Base-by-base conservation (phyloP, 2,888 invertebrate genomes). In the Allacma fusca region DNA sequence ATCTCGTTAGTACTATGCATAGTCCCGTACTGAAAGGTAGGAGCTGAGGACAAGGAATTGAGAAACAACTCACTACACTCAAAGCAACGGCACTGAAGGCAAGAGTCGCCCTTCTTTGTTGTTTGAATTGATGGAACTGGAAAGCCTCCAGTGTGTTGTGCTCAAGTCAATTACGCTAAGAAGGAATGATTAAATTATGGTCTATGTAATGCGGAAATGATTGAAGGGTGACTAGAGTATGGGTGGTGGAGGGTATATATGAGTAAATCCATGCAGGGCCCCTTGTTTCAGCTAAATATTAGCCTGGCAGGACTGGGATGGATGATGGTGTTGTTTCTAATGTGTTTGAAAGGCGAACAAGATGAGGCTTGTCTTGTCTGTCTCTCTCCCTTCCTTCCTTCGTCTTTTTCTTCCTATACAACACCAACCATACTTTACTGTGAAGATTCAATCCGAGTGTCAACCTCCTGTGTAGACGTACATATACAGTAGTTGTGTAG, bases 101-200 rank as follows among this genome's bases (percentile, higher is more conserved):
- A 16, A 16, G 19, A 19, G 50, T 50, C 1, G 2, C 7, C 16
- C 19, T 13, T 16, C 9, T 5, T 50, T 50, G 50, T 50, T 50
- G 50, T 50, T 29, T 40, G 44, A 67, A 44, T 40, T 44, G 26
- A 44, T 43, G 67, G 40, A 50, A 19, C 23, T 57, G 26, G n/a
- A 24, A 68, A 75, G 57, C 67, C 69, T 75, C 69, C 29, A 34
- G 68, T 69, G 75, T 68, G 68, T 75, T 69, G 75, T 68, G 59
- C 59, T 57, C 69, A 70, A 76, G 76, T 76, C 76, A 76, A 76
- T 76, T 76, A 70, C 76, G 64, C 62, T 76, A 70, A 76, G 76
- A 62, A 76, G 76, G 70, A 70, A 62, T 70, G 70, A 76, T 76
- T 70, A 76, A 76, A 76, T 76, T 76, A 76, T 67, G 68, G 75